Base-by-base conservation (phyloP, 2,888 invertebrate species). In the Drosophila bunnanda region DNA sequence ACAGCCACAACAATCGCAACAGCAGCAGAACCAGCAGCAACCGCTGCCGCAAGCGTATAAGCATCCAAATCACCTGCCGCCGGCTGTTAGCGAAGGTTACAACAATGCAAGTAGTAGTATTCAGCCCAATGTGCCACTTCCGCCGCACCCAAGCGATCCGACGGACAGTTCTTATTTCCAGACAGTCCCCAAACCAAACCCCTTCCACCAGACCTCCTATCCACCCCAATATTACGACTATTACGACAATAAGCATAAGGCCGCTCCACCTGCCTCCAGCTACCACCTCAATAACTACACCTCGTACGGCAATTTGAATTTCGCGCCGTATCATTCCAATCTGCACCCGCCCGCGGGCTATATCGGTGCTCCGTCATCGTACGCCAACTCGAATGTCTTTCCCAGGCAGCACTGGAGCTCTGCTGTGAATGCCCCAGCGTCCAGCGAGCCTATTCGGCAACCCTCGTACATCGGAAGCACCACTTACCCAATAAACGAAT, bases 221-320 rank as follows among this genome's bases (percentile, higher is more conserved):
- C 74, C 90, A 15, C 87, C 83, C 13, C 90, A 89, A 77, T 89
- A 86, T 58, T 86, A 86, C 59, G 90, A 86, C 53, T 86, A 87
- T 48, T 85, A 90, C 44, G 88, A 84, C 72, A 89, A 89, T 84
- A 90, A 83, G 88, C 89, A 78, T 48, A 79, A 88, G 56, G 54
- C 80, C 12, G 43, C 88, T 52, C 48, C 72, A 28, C 76, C 75
- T 4, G 50, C 89, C 38, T 69, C 78, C 50, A 76, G 90, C 65
- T 90, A 89, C 72, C 90, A 88, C 73, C 73, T 90, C n/a, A 82
- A 88, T 25, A 86, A 90, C 57, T 91, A 91, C 70, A 78, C 88
- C 15, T 81, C 88, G 15, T 91, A 91, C 46, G 83, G 86, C 48
- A 82, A 89, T 46, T 89, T 91, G 53, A 90, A 89, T 58, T 89